These are phyloP conservation scores for Lasioglossum pauxillum DNA, from an alignment of 2,888 invertebrate species.

Conservation along the genomic window DNA sequence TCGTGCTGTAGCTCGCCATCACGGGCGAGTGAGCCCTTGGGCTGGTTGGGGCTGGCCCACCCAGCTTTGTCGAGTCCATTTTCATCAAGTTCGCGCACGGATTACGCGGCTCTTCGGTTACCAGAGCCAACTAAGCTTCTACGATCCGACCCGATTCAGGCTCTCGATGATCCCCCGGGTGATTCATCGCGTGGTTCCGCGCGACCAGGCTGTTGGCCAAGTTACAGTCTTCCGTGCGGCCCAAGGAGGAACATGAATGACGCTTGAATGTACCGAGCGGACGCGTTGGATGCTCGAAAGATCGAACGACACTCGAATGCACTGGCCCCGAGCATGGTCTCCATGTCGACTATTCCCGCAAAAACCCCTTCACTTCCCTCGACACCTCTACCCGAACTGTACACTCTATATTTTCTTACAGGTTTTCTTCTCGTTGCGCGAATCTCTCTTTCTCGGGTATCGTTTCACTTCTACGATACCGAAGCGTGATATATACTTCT, in stretches of 20 bases:
- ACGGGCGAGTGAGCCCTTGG: constrained; percentile 76
- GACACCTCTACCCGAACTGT: neutral
- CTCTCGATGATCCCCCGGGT: constrained; percentile 63
- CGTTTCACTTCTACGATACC: constrained; percentile 8
- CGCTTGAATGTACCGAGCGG: constrained; percentile 61
- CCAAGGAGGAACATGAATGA: constrained; percentile 75
- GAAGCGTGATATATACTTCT: neutral
- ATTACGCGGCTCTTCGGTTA: constrained; percentile 14
- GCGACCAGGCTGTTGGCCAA: constrained; percentile 41
- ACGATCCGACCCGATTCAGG: constrained; percentile 43
- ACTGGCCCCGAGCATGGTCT: constrained; percentile 49
- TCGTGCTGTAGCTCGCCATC: constrained; percentile 71
- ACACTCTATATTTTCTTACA: neutral
- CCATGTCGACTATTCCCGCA: constrained; percentile 56
- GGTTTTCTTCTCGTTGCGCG: neutral
- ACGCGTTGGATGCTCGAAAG: constrained; percentile 42
- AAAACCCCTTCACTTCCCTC: constrained; percentile 41
- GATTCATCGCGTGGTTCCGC: constrained; percentile 67
- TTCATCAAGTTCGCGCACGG: constrained; percentile 50
- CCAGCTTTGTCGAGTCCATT: constrained; percentile 80
- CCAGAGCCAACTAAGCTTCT: constrained; percentile 42
- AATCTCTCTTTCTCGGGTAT: neutral
- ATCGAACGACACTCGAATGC: constrained; percentile 38
- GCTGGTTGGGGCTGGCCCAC: constrained; percentile 74
- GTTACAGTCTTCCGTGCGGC: constrained; percentile 71